phyloP scores from a whole-genome alignment of 2,113 vertebrate genomes.

The Hypanus sabinus region DNA sequence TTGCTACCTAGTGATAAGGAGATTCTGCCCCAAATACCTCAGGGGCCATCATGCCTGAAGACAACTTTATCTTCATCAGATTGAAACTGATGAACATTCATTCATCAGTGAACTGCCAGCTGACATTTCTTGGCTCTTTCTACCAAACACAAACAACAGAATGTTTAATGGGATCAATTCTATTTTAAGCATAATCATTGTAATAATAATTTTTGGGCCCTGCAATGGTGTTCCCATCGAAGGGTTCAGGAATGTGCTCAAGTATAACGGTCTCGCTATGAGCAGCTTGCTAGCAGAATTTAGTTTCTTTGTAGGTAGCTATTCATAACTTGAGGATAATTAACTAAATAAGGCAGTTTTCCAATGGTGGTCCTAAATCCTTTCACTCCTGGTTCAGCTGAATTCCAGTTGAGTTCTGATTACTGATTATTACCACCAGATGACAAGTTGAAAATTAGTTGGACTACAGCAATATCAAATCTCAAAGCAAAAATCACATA shows the following conservation, averaged over 20 bases:
- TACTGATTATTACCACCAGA: constrained; percentile 32
- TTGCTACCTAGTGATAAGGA: neutral
- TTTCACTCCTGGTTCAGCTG: constrained; percentile 2
- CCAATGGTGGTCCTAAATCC: neutral
- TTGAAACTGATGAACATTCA: neutral
- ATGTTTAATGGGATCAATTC: neutral
- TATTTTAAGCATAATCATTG: neutral
- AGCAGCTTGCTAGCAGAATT: neutral
- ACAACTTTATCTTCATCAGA: neutral
- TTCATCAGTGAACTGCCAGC: neutral
- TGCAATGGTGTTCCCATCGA: neutral
- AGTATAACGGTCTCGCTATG: neutral
- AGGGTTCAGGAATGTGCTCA: neutral
- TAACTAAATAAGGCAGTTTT: neutral
- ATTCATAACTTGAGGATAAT: neutral
- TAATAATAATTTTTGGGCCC: neutral
- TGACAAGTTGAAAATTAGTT: constrained; percentile 19
- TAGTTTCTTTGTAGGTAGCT: neutral
- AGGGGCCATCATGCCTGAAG: neutral
- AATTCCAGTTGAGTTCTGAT: constrained; percentile 14
- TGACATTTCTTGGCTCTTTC: neutral
- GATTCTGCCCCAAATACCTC: neutral
- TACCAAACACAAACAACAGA: neutral
- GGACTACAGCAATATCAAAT: neutral
- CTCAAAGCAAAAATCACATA: constrained; percentile 10